Base-by-base conservation (phyloP, 2,797 vertebrate genomes). In the Selene dorsalis region DNA sequence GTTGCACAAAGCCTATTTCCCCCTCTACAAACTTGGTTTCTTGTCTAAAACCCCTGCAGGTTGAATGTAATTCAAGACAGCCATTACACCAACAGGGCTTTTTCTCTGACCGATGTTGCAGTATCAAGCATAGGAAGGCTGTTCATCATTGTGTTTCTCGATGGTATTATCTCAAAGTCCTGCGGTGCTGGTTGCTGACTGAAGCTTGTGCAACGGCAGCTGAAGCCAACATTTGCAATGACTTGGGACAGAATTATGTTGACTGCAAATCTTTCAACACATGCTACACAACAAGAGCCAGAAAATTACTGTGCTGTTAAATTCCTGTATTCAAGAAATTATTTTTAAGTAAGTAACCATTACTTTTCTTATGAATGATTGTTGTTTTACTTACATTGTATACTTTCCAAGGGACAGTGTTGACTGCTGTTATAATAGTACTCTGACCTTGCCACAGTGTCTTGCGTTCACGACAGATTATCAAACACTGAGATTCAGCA, bases 11-110 rank as follows among this genome's bases (percentile, higher is more conserved):
- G 63, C 11, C 26, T 9, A 30, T 68, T 80, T 66, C 26, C 13
- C 13, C 73, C 17, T 66, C 52, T 26, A 58, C 35, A 79, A 75
- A 67, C 56, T 58, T 3, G 0, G 52, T 64, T 58, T 55, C 16
- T 55, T 47, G 71, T 87, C 73, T 73, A 61, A 81, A 73, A 43
- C 52, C 62, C 66, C 62, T 74, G 48, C 14, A 79, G 73, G 52
- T 60, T 80, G 77, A 65, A 73, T 65, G 39, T 26, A n/a, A 53
- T 58, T 61, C 38, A 56, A 72, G 67, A 65, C 24, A 74, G 71
- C 69, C 60, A 68, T 69, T 79, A 83, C 59, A 75, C 79, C 74
- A 87, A 66, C 60, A 28, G 14, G 61, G 35, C 26, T 86, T 86
- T 83, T 78, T 65, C 69, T 77, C 67, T 75, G 75, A 71, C 67